Percentiles rank a stretch among this genome's conserved stretches.
Conservation (phyloP, 2,797 vertebrate species). For the Balearica regulorum region DNA sequence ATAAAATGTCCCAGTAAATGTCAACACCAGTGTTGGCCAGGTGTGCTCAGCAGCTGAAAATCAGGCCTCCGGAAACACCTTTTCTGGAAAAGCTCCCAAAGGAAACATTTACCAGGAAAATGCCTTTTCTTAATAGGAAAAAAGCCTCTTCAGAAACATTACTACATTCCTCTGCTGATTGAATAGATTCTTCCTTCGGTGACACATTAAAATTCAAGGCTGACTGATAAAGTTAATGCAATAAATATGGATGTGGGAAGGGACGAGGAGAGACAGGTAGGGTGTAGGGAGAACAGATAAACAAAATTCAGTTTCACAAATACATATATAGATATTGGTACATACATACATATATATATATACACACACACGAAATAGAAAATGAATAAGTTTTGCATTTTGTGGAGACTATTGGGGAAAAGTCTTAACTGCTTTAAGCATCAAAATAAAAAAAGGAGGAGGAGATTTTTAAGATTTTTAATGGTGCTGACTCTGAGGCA, state of each 20-base stretch:
- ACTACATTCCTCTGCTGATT: background rate
- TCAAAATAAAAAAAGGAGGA: background rate
- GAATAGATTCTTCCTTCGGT: background rate
- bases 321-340: background rate
- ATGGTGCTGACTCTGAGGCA: background rate
- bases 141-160: background rate
- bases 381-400: background rate
- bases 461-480: background rate
- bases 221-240: constrained; percentile 23
- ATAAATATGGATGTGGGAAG: constrained; percentile 9
- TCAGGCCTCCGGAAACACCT: background rate
- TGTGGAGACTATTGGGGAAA: background rate
- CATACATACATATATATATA: background rate
- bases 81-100: background rate
- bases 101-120: background rate
- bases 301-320: background rate
- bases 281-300: background rate
- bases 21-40: background rate
- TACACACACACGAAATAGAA: background rate
- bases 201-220: background rate
- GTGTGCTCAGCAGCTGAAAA: background rate
- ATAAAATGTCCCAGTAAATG: constrained; percentile 1
- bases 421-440: background rate
- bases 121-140: background rate
- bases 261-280: background rate